A percentile compares a stretch with the other conserved stretches of the same genome.
Evolutionary conservation across 2,113 vertebrate species (phyloP).

Genomic region (Gymnorhina tibicen): DNA sequence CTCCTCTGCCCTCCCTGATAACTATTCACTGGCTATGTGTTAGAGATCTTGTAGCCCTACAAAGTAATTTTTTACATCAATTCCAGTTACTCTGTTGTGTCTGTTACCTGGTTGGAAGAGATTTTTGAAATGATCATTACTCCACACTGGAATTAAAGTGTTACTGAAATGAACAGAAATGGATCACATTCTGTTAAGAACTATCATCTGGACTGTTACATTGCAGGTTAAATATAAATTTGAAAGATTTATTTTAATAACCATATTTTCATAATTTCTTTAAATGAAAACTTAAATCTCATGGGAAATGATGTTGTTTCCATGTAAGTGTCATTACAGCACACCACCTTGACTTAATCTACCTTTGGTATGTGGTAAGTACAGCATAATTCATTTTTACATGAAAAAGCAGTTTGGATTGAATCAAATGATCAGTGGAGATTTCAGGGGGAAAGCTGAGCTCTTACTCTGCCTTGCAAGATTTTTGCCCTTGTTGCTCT

Average conservation of each 20-base stretch:
- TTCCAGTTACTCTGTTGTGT: background rate
- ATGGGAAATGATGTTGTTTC: background rate
- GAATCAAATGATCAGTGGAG: background rate
- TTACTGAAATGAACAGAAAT: background rate
- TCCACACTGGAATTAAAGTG: background rate
- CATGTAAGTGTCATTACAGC: background rate
- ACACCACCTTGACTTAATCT: background rate
- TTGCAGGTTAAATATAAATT: background rate
- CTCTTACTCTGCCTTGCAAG: background rate
- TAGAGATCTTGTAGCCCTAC: background rate
- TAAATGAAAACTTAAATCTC: background rate
- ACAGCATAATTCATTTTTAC: background rate
- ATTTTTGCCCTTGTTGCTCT: background rate
- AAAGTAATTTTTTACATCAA: background rate
- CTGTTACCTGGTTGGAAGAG: background rate
- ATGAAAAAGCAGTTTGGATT: background rate
- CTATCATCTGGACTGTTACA: background rate
- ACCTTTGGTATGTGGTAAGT: background rate
- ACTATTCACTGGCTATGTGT: background rate
- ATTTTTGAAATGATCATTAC: background rate
- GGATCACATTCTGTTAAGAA: background rate
- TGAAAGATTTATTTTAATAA: background rate
- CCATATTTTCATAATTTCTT: background rate
- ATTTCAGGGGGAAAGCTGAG: background rate
- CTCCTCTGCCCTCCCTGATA: background rate